Conservation (phyloP, 2,113 vertebrate species). For the Bettongia penicillata region DNA sequence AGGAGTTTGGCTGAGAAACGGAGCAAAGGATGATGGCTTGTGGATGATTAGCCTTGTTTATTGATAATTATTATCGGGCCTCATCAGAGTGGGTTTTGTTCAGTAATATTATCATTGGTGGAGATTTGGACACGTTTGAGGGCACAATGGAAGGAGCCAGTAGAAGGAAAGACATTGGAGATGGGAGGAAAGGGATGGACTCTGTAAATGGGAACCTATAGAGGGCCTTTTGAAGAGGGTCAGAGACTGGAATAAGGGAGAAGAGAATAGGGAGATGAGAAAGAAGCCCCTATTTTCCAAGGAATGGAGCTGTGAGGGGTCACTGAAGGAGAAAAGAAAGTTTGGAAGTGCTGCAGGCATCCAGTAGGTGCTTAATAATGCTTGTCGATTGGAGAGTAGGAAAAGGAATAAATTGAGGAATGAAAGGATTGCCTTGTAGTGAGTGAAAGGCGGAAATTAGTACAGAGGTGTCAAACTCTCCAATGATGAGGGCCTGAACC, state of each 20-base stretch:
- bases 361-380: background rate
- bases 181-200: background rate
- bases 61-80: too few relatives aligned
- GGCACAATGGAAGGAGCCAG: background rate
- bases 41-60: background rate
- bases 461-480: background rate
- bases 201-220: background rate
- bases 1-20: background rate
- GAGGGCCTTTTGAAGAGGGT: background rate
- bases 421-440: background rate
- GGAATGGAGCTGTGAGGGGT: background rate
- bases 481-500: background rate
- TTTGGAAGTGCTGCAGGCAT: background rate
- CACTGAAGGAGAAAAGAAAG: background rate
- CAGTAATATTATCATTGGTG: background rate
- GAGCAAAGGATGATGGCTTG: background rate
- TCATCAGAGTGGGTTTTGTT: background rate
- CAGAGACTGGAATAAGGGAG: background rate
- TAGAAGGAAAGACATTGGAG: background rate
- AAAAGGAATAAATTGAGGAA: background rate
- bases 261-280: background rate
- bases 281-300: background rate
- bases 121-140: background rate
- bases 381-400: background rate
- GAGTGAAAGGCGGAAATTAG: background rate